Base-by-base conservation (phyloP, 2,113 vertebrate genomes). In the Anguilla rostrata region DNA sequence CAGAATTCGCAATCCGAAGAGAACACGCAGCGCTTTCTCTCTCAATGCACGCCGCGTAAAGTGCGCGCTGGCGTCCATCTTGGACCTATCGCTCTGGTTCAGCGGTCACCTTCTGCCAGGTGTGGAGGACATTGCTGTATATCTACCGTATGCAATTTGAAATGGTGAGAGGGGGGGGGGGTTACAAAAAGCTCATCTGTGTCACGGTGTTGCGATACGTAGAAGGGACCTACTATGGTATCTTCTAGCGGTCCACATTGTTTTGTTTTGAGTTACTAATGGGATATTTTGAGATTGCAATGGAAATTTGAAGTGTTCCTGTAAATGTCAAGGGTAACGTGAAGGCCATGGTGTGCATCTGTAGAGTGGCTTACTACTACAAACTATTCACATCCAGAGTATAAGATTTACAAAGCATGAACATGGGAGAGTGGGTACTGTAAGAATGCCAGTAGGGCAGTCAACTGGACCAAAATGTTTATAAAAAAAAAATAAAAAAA, bases 61-160 rank as follows among this genome's bases (percentile, higher is more conserved):
- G 39, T 41, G 20, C 26, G 39, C 9, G 22, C 83, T 66, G 15
- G 7, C 22, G 14, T 40, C 39, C 29, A 84, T 22, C 11, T 40
- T 22, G 39, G 29, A 66, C 66, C 83, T 66, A 34, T 63, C 83
- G 63, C 53, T 57, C 34, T 39, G 14, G 39, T 26, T 39, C 22
- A n/a, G 34, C 11, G 18, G 40, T 84, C 83, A 63, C 83, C 53
- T 84, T 84, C 57, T 49, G 29, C 83, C 39, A 39, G 34, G 29
- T 39, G n/a, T 66, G 63, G 20, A 84, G 57, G 83, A 26, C 83
- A 84, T 63, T 84, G 56, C 34, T 84, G 83, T 63, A 63, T 84
- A 63, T 84, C 63, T 84, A 81, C 40, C 22, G 39, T 43, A 34
- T 81, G 39, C 7, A 3, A 81, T 46, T 41, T 81, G 79, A 75